Evolutionary conservation across 2,797 vertebrate genomes (phyloP), one percentile per base, ranked within the genome.

Genomic region (Phoebastria nigripes): DNA sequence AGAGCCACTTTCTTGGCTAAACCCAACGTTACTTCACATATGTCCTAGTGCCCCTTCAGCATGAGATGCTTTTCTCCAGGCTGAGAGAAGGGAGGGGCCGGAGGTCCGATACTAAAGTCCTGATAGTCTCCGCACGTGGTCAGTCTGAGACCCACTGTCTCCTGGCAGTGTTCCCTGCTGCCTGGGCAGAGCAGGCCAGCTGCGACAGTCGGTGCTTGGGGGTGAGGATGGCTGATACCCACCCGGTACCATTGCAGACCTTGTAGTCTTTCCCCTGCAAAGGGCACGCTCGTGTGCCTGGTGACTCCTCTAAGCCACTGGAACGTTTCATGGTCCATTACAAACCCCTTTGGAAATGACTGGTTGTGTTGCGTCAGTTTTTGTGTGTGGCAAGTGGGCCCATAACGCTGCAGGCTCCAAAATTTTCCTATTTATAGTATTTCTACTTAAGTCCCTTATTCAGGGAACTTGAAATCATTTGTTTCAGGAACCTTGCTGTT

Each of bases 361-460:
- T 77, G 91, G 93, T 83, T 96, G 73, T 55, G 76, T 74, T 74
- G 94, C 71, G 41, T 95, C 94, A 87, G 80, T 71, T 95, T 87
- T 33, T 78, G 71, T 80, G 90, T 79, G 94, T 95, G 95, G 88
- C 82, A 66, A 81, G 88, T 69, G 93, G 94, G 94, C 89, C 94
- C 94, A 11, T 67, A 82, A 92, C 81, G 20, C 96, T 93, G 95
- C 95, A 94, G 95, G 90, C 94, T 96, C 92, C 89, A 49, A 81
- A 82, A 29, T 67, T 85, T 89, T 91, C 92, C 95, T 97, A 96
- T 97, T 97, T 96, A 97, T 96, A 79, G 93, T 93, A 79, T 95
- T 96, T 96, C 88, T 95, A 92, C 95, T 77, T 13, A n/a, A 92
- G 77, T 92, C 80, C 94, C 95, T 25, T 72, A 4, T 77, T 93